These are phyloP conservation scores for Tigriopus japonicus DNA, from an alignment of 1,140 invertebrate species.

Conservation along the genomic window DNA sequence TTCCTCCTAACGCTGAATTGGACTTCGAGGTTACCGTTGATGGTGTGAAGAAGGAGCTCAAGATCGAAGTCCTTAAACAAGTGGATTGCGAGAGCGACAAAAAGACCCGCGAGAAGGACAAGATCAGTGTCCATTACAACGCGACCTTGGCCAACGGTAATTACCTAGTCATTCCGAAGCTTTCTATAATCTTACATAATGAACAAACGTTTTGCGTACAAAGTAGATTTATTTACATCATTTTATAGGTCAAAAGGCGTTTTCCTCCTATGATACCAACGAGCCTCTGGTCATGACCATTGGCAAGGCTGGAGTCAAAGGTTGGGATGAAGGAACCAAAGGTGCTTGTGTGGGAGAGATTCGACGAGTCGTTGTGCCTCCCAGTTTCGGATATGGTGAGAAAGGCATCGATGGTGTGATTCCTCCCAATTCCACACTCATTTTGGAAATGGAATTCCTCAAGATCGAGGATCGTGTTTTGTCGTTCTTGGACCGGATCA, in stretches of 20 bases:
- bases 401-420: slow-evolving; percentile 25
- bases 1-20: slow-evolving; percentile 22
- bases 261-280: not conserved
- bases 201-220: too few relatives aligned
- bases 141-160: not conserved
- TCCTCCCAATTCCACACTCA: slow-evolving; percentile 22
- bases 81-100: not conserved
- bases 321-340: slow-evolving; percentile 27
- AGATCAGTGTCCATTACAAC: not conserved
- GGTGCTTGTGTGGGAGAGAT: slow-evolving; percentile 29
- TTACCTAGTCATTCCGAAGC: too few relatives aligned
- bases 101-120: not conserved
- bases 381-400: slow-evolving; percentile 26
- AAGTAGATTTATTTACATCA: too few relatives aligned
- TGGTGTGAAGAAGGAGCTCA: slow-evolving; percentile 7
- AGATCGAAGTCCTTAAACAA: not conserved
- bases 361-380: slow-evolving; percentile 25
- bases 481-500: slow-evolving; percentile 6
- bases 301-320: slow-evolving; percentile 20
- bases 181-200: too few relatives aligned
- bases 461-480: slow-evolving; percentile 15
- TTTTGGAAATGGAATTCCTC: slow-evolving; percentile 23
- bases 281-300: not conserved
- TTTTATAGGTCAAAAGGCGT: too few relatives aligned
- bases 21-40: slow-evolving; percentile 23